Evolutionary conservation across 2,113 vertebrate species (phyloP), one percentile per base, ranked within the genome.

Genomic region (Eulemur rufifrons): DNA sequence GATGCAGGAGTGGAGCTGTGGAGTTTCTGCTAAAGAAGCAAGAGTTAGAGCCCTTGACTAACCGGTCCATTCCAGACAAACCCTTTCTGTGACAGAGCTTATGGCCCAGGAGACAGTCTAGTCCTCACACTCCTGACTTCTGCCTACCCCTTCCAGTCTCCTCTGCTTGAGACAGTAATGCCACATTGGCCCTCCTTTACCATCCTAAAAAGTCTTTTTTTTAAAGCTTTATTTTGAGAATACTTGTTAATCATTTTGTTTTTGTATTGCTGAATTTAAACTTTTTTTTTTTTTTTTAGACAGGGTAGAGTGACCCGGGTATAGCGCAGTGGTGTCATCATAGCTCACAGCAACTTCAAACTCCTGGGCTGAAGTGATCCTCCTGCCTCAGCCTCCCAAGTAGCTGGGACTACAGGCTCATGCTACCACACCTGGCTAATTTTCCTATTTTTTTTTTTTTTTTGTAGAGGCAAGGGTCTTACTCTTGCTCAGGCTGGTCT

Each of bases 261-360:
- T 88, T 77, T 81, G 2, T 61, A n/a, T 87, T 81, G 66, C 23
- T 91, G n/a, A 68, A 50, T 93, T 89, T 64, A 84, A 94, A 66
- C 21, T 81, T 89, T 59, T 64, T 50, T 50, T 81, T 81, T 89
- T 59, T 64, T 50, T 50, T 50, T 13, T 13, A 50, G 50, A 50
- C 50, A 50, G 50, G 50, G 50, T 50, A 12, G 11, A 12, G 13
- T 50, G 11, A 50, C 50, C 50, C 2, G 2, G 12, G 13, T 50
- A 50, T 12, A 50, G 50, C 13, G 50, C 50, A 2, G 3, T 50
- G 50, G 50, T 12, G 13, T 50, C 13, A 14, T 50, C 50, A 50
- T 50, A 50, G 50, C 50, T 50, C 50, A 50, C 50, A 13, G 50
- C 50, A 50, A 50, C 50, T 13, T 50, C 13, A 50, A 50, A 50